Conservation (phyloP, 2,113 vertebrate species). For the Gavialis gangeticus region DNA sequence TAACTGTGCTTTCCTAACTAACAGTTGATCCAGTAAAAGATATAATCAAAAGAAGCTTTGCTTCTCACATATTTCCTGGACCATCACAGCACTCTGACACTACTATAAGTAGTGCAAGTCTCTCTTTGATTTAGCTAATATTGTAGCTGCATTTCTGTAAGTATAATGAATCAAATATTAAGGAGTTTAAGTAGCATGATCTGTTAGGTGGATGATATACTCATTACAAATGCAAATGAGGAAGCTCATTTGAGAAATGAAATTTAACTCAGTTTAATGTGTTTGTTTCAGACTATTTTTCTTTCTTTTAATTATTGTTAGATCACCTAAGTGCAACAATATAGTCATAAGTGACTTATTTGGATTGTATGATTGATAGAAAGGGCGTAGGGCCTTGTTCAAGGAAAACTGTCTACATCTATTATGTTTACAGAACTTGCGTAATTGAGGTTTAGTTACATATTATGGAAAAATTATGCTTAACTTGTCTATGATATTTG, state of each 20-base stretch:
- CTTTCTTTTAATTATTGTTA: background rate
- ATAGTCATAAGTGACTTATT: background rate
- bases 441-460: background rate
- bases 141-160: background rate
- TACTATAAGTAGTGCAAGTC: background rate
- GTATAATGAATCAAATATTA: background rate
- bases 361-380: background rate
- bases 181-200: background rate
- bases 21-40: no score
- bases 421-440: background rate
- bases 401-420: background rate
- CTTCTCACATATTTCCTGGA: no score
- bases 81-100: no score
- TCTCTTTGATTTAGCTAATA: background rate
- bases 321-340: background rate
- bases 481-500: background rate
- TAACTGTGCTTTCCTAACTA: no score
- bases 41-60: no score
- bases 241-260: background rate
- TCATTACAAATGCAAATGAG: background rate
- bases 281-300: background rate
- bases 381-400: background rate
- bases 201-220: background rate
- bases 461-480: background rate
- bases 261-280: background rate